Conservation (phyloP, 2,797 vertebrate species). For the Poecilia picta region DNA sequence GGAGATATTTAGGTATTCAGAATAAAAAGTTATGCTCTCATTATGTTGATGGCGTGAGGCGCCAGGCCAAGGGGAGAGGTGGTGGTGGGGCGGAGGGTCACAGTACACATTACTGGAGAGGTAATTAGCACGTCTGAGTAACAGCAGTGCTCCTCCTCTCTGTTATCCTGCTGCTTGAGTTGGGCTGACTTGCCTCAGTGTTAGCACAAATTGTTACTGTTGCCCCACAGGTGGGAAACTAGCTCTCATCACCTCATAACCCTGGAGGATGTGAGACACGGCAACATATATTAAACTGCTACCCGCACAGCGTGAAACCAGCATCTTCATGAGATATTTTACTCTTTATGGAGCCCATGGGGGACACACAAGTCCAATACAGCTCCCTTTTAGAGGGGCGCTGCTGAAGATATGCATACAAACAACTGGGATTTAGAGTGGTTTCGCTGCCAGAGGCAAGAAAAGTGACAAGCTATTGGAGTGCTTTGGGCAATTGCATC, state of each 20-base stretch:
- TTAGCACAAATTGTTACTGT: constrained; percentile 78
- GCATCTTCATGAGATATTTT: constrained; percentile 81
- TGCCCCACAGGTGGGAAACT: constrained; percentile 79
- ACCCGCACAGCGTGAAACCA: constrained; percentile 72
- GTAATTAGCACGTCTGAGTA: constrained; percentile 85
- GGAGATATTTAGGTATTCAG: constrained; percentile 94
- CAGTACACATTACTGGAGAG: constrained; percentile 78
- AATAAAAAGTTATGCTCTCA: constrained; percentile 90
- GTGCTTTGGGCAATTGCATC: constrained; percentile 74
- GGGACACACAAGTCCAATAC: constrained; percentile 79
- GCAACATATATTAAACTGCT: constrained; percentile 81
- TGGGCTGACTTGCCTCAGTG: constrained; percentile 60
- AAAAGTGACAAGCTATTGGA: constrained; percentile 73
- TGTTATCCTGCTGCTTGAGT: constrained; percentile 65
- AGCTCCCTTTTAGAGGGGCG: constrained; percentile 71
- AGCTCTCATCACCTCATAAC: constrained; percentile 81
- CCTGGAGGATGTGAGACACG: constrained; percentile 73
- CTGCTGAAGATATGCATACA: constrained; percentile 74
- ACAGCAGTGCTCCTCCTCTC: constrained; percentile 61
- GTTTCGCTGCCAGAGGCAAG: constrained; percentile 72
- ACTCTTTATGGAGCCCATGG: constrained; percentile 80
- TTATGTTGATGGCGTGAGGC: constrained; percentile 87
- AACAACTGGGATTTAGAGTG: constrained; percentile 79
- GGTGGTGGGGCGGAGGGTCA: constrained; percentile 52
- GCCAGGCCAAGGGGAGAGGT: constrained; percentile 82